Evolutionary conservation across 2,888 invertebrate genomes (phyloP), one percentile per base, ranked within the genome.

Genomic region (Eumerus sabulonum): DNA sequence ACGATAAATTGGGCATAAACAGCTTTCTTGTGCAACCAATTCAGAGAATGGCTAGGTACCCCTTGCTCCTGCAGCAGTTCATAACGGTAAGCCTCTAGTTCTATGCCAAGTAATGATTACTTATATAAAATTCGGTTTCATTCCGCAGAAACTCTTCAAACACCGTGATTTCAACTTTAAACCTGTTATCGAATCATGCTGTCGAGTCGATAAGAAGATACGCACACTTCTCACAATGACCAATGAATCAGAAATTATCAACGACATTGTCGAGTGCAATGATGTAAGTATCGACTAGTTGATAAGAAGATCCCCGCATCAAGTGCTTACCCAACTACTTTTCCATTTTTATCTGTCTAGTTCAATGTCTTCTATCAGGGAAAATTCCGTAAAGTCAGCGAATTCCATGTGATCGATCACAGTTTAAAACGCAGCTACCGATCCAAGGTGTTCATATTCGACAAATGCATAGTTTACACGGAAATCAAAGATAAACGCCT

Each of bases 11-110:
- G 79, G 89, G 89, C 57, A 87, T 89, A 16, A 89, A 89, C 60
- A 89, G 89, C 60, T 89, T 89, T 66, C 82, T 89, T 45, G 87
- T 89, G 11, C 88, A 89, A 63, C 89, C 89, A 19, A 89, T 89
- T 13, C 89, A 89, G 76, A 85, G 89, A 44, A 86, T 89, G 85
- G 87, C 88, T 0, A 85, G 88, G n/a, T 89, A 89, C 84, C 86
- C 87, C 0, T 81, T 89, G 64, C 82, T 89, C 9, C 81, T 89
- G 9, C 86, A 86, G 40, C 86, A 88, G 81, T 88, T 89, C 59
- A 87, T 88, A 40, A 85, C 85, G 82, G 89, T 88, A 76, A 82
- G 84, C 71, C 38, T 60, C 11, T n/a, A 57, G 14, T 54, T 38
- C 2, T 27, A 27, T 27, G 7, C 27, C 7, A 27, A 4, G 3